phyloP scores from a whole-genome alignment of 2,888 invertebrate species.

The Ectropis crepuscularia region DNA sequence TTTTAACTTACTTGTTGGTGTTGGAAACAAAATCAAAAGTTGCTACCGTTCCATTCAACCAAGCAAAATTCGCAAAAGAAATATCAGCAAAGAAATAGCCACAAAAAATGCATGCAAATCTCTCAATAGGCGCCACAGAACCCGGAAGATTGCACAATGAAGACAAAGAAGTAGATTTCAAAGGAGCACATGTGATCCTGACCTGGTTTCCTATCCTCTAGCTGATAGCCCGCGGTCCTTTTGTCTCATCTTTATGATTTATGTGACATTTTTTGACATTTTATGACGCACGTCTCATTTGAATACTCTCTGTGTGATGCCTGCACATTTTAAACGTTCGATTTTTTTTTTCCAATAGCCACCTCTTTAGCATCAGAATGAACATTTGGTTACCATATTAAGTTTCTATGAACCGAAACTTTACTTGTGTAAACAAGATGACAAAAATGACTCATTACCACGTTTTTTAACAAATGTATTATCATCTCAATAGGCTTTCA shows the following conservation, averaged over 20 bases:
- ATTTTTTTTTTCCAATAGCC: conserved; percentile 66
- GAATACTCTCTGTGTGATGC: conserved; percentile 73
- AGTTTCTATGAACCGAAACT: conserved; percentile 70
- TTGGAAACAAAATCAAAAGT: conserved; percentile 19
- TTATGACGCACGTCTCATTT: conserved; percentile 82
- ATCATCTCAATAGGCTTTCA: conserved; percentile 43
- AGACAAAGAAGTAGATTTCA: conserved; percentile 58
- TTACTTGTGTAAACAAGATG: conserved; percentile 70
- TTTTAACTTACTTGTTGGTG: not conserved
- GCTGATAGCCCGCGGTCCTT: conserved; percentile 57
- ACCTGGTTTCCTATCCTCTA: conserved; percentile 78
- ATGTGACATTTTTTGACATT: conserved; percentile 78
- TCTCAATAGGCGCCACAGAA: conserved; percentile 64
- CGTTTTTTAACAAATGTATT: conserved; percentile 38
- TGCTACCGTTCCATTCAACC: conserved; percentile 21
- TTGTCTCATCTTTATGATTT: conserved; percentile 81
- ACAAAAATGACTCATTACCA: conserved; percentile 62
- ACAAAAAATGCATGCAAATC: conserved; percentile 76
- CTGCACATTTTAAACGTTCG: conserved; percentile 78
- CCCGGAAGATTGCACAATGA: conserved; percentile 81
- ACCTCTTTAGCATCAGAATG: conserved; percentile 74
- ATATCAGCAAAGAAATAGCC: conserved; percentile 51
- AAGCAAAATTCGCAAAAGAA: conserved; percentile 45
- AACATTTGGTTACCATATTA: conserved; percentile 84
- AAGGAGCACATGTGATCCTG: conserved; percentile 80